A percentile compares a stretch with the other conserved stretches of the same genome.
Conservation (phyloP, 2,113 vertebrate genomes). For the Nibea coibor region DNA sequence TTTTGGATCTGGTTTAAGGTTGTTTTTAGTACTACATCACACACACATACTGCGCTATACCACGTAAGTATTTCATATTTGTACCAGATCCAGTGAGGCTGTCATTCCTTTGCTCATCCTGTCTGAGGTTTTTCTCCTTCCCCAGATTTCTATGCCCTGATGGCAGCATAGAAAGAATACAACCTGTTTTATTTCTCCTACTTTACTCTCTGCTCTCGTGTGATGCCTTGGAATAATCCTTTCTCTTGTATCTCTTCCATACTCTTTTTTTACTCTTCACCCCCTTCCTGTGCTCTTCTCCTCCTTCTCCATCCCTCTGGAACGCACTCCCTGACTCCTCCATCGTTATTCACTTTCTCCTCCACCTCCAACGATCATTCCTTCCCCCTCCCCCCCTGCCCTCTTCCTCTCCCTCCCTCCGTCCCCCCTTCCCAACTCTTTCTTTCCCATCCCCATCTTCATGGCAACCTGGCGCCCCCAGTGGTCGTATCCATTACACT, state of each 20-base stretch:
- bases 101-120: conserved; percentile 78
- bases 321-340: conserved; percentile 52
- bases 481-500: conserved; percentile 99
- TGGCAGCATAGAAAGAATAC: conserved; percentile 83
- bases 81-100: conserved; percentile 74
- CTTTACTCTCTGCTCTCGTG: conserved; percentile 72
- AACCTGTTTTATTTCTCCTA: conserved; percentile 70
- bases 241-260: conserved; percentile 79
- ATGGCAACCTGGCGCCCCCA: conserved; percentile 79
- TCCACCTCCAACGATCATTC: conserved; percentile 55
- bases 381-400: conserved; percentile 47
- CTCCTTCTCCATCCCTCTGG: conserved; percentile 64
- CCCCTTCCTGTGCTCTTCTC: conserved; percentile 37
- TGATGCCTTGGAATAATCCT: conserved; percentile 79
- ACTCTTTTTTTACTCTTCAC: conserved; percentile 50
- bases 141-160: conserved; percentile 82
- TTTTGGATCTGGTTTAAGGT: conserved; percentile 67
- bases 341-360: conserved; percentile 65
- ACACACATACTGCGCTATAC: not conserved
- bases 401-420: conserved; percentile 50
- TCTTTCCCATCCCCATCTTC: conserved; percentile 56
- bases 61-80: conserved; percentile 47
- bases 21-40: not conserved
- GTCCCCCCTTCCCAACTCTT: conserved; percentile 51
- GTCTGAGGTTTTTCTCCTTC: conserved; percentile 62